Base-by-base conservation (phyloP, 2,888 invertebrate species). In the Tachina fera region DNA sequence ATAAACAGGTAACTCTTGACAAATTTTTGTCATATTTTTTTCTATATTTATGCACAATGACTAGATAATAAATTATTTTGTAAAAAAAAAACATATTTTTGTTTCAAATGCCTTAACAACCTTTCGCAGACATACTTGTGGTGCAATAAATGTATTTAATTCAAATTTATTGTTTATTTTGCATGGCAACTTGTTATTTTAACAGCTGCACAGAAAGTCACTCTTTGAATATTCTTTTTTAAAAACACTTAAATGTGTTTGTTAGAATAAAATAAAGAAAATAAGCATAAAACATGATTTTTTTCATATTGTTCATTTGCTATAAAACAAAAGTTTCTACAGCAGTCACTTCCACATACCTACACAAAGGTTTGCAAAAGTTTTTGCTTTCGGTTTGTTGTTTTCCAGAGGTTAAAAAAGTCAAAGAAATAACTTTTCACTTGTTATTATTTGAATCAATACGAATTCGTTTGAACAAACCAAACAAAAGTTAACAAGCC, bases 101-200 rank as follows among this genome's bases (percentile, higher is more conserved):
- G 14, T 5, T 49, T 56, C n/a, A 9, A 77, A 76, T 67, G 19
- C 58, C 68, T 60, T 31, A 65, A 65, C 65, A 74, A 70, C 31
- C 61, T 47, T 75, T 75, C n/a, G 49, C 51, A 77, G 71, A 83
- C 76, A 60, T 53, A 45, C 75, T 81, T 76, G 56, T 49, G 61
- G 45, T 58, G 63, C 49, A 83, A 49, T 49, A 71, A 77, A 65
- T 83, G 65, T 49, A 76, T 70, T 65, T 71, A 61, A 53, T 61
- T 75, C 41, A 60, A 67, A 43, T 58, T 45, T 63, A 63, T 68
- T 76, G 70, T 82, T 63, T 11, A 31, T 63, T 47, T 63, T 45
- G 51, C 43, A 22, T 14, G 45, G 51, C 51, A 63, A 49, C 31
- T 72, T 60, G 16, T 49, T 58, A 16, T 19, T 70, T 78, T 45